Base-by-base conservation (phyloP, 2,888 invertebrate species). In the Lissonota sp. region DNA sequence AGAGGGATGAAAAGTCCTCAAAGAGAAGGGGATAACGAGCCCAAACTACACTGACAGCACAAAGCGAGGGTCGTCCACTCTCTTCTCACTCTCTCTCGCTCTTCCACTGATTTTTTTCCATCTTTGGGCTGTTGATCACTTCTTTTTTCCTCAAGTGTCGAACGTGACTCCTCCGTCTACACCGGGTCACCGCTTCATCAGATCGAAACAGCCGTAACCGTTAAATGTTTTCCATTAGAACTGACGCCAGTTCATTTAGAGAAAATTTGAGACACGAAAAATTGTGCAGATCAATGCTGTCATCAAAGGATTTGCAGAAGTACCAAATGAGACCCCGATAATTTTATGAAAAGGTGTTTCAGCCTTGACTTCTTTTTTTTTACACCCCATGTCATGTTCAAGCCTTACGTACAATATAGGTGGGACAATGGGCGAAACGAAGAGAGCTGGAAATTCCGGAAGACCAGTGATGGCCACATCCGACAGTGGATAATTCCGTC, bases 21-120 rank as follows among this genome's bases (percentile, higher is more conserved):
- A 49, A 49, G 51, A 83, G 69, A 78, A 87, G 84, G 70, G 64
- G 81, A 63, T 86, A 87, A 87, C 84, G 84, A 86, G 86, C 83
- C 84, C 74, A 77, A 84, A 81, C 80, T 75, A 83, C 86, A 84
- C 86, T 81, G 83, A 69, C 69, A 71, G 72, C 60, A 83, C 84
- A 86, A 88, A 87, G 86, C 88, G 69, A 88, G 83, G 82, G 85
- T 84, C 81, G 73, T 55, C 82, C 40, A 76, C 40, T 42, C 64
- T 16, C 39, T 55, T 55, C 51, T 12, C 8, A 0, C 8, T 62
- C n/a, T 46, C 49, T 55, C 51, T 12, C 8, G 0, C 8, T 62
- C n/a, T 46, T 67, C 37, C 16, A 10, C 37, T 14, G 16, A 14
- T 70, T 3, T 37, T 55, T 74, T 16, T 49, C 4, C 49, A 51